Evolutionary conservation across 2,888 invertebrate species (phyloP).

Genomic region (Dorcus hopei): DNA sequence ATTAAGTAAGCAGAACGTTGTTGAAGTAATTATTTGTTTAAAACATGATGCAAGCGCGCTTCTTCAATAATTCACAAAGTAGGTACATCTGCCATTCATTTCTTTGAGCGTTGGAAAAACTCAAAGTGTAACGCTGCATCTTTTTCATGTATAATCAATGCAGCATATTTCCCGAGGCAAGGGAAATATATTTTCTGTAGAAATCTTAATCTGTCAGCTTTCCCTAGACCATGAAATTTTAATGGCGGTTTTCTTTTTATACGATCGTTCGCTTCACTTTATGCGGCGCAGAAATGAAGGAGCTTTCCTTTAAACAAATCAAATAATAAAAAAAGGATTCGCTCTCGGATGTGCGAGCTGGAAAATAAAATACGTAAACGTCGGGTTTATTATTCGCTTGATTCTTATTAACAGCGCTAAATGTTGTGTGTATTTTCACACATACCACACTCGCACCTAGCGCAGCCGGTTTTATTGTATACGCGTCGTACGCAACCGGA

Average conservation of each 20-base stretch:
- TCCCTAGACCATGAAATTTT: slow-evolving; percentile 18
- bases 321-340: slow-evolving; percentile 4
- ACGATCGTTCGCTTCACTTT: slow-evolving; percentile 13
- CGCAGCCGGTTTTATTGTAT: no score
- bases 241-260: slow-evolving; percentile 16
- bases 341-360: neutral
- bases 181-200: neutral
- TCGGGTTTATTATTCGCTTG: no score
- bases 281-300: slow-evolving; percentile 11
- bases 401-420: no score
- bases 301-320: slow-evolving; percentile 11
- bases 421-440: neutral
- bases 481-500: no score
- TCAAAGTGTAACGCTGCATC: neutral
- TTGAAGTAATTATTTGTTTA: no score
- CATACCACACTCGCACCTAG: no score
- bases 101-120: neutral
- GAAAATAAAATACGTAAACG: neutral
- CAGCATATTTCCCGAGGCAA: neutral
- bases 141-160: neutral
- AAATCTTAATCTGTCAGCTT: slow-evolving; percentile 18
- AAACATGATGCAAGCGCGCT: no score
- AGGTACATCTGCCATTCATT: no score
- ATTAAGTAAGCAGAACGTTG: no score
- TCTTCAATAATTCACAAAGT: no score